A percentile compares a stretch with the other conserved stretches of the same genome.
Evolutionary conservation across 2,888 invertebrate species (phyloP).

Genomic region (Melanophora roralis): DNA sequence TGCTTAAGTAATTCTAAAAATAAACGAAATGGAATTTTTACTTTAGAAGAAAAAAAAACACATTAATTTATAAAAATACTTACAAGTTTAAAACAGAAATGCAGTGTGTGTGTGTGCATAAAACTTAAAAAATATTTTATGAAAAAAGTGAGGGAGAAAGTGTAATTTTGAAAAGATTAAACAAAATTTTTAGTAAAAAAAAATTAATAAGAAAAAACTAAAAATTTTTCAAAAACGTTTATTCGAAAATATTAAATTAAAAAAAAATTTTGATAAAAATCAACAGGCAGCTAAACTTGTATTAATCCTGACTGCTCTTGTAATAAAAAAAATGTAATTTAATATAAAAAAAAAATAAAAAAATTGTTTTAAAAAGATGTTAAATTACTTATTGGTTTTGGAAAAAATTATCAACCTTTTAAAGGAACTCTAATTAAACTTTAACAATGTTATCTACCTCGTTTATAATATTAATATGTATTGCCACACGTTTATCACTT

Average conservation of each 20-base stretch:
- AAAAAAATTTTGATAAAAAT: no score
- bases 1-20: slow-evolving; percentile 45
- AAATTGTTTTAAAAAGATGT: no score
- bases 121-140: not conserved
- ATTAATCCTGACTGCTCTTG: no score
- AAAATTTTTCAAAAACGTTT: no score
- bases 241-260: no score
- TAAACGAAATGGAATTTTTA: slow-evolving; percentile 4
- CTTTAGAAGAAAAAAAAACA: not conserved
- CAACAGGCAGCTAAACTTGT: no score
- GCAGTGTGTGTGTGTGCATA: not conserved
- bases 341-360: no score
- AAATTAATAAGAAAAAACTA: not conserved
- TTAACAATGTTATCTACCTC: no score
- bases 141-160: not conserved
- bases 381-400: not conserved
- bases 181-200: not conserved
- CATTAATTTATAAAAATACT: not conserved
- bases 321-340: no score
- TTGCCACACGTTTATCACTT: no score
- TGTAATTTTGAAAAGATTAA: not conserved
- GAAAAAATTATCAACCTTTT: not conserved
- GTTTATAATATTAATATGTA: no score
- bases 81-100: slow-evolving; percentile 5
- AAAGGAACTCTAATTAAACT: not conserved